Conservation (phyloP, 2,888 invertebrate species). For the Chydorus sphaericus region DNA sequence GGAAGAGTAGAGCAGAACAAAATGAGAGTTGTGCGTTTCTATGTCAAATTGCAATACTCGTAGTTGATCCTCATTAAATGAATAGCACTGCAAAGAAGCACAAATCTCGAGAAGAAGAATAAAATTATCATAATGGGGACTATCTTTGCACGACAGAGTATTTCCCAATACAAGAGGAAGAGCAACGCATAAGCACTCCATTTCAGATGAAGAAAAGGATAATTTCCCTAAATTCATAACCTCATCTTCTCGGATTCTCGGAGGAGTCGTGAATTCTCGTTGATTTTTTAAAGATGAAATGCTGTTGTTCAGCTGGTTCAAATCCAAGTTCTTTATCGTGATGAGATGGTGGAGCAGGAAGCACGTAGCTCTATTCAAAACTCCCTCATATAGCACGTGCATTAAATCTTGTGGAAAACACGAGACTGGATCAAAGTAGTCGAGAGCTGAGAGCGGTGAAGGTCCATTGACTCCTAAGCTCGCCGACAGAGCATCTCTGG, state of each 20-base stretch:
- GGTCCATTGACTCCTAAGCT: too few relatives aligned
- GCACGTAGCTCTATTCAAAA: neutral
- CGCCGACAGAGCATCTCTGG: too few relatives aligned
- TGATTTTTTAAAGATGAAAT: neutral
- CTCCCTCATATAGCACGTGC: neutral
- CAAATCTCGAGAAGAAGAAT: neutral
- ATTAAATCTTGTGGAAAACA: neutral
- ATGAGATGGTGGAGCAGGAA: neutral
- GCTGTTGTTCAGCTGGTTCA: neutral
- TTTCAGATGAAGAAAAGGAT: neutral
- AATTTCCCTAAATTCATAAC: neutral
- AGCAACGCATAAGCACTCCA: neutral
- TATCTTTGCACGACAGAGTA: neutral
- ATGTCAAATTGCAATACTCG: neutral
- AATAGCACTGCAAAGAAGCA: neutral
- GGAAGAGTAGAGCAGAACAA: neutral
- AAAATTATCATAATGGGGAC: neutral
- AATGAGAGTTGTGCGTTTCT: neutral
- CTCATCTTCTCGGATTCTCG: neutral
- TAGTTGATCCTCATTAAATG: neutral
- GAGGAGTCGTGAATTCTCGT: neutral
- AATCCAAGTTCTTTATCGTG: neutral
- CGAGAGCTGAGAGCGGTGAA: too few relatives aligned
- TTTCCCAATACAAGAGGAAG: neutral
- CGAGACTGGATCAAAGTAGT: neutral